Conservation (phyloP, 2,113 vertebrate species). For the Leptocoma aspasia region DNA sequence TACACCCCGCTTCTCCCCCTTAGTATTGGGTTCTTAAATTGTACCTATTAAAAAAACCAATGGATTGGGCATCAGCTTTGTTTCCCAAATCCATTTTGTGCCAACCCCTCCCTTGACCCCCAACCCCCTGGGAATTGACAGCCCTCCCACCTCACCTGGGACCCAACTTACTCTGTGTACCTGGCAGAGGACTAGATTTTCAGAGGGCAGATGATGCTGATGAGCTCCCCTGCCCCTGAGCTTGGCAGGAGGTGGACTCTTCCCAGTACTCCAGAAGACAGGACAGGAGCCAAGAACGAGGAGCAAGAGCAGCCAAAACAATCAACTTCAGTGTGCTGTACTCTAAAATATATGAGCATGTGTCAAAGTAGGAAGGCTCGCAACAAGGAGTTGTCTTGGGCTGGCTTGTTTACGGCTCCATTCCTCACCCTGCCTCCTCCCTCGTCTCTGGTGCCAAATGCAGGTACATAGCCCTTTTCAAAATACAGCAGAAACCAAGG, state of each 20-base stretch:
- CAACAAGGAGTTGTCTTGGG: constrained; percentile 12
- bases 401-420: constrained; percentile 3
- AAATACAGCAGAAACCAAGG: background rate
- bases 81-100: background rate
- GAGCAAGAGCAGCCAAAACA: constrained; percentile 14
- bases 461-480: background rate
- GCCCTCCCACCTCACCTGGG: background rate
- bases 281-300: background rate
- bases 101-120: background rate
- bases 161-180: accelerated
- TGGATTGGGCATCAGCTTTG: background rate
- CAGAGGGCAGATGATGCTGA: background rate
- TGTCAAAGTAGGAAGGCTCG: constrained; percentile 5
- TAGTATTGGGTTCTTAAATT: background rate
- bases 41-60: background rate
- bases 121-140: background rate
- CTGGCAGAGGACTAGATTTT: background rate
- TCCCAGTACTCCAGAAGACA: background rate
- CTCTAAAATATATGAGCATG: constrained; percentile 1
- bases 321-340: background rate
- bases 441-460: background rate
- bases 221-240: background rate
- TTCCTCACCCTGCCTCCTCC: background rate
- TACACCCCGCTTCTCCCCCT: accelerated
- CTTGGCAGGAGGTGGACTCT: background rate